These are phyloP conservation scores for Siphlonurus alternatus DNA, from an alignment of 2,888 invertebrate species.

Conservation along the genomic window DNA sequence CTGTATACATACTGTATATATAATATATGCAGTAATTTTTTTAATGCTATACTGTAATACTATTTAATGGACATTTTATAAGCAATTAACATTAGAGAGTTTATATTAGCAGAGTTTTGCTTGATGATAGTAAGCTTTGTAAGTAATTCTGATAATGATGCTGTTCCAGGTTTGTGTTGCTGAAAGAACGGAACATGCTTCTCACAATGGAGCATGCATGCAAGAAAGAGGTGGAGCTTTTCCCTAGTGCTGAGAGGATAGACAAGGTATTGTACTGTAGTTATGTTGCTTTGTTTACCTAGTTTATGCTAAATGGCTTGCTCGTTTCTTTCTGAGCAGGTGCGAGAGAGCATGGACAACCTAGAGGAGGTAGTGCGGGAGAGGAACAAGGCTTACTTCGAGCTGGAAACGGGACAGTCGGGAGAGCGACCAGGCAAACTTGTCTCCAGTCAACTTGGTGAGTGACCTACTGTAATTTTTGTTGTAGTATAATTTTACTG, in stretches of 20 bases:
- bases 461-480: constrained; percentile 23
- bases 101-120: no score
- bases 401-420: constrained; percentile 73
- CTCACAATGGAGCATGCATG: constrained; percentile 85
- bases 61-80: no score
- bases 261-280: constrained; percentile 49
- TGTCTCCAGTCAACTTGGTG: constrained; percentile 41
- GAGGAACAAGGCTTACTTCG: constrained; percentile 75
- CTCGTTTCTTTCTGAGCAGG: constrained; percentile 16
- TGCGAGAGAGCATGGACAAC: constrained; percentile 87
- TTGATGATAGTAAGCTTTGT: no score
- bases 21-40: no score
- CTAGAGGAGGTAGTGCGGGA: constrained; percentile 81
- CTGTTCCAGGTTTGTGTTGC: constrained; percentile 62
- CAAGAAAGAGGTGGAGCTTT: constrained; percentile 43
- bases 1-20: no score
- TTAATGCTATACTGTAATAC: no score
- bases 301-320: not conserved
- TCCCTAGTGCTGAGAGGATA: constrained; percentile 83
- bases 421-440: constrained; percentile 56
- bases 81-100: no score
- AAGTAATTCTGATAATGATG: no score
- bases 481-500: not conserved
- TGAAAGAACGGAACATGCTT: constrained; percentile 96
- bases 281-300: not conserved